phyloP scores from a whole-genome alignment of 2,888 invertebrate species.

The Monopis laevigella region DNA sequence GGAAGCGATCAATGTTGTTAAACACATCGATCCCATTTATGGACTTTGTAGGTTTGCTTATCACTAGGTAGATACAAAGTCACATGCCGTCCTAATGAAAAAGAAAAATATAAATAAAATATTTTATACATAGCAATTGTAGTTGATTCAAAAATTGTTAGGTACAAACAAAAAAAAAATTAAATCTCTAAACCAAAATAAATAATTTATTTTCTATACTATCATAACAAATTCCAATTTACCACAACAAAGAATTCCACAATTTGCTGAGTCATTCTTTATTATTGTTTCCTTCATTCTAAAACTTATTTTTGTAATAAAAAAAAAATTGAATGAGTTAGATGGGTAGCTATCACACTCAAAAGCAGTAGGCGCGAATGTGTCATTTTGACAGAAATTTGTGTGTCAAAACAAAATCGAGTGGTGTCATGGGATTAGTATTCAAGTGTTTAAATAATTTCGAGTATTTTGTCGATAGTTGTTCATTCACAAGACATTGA shows the following conservation, averaged over 20 bases:
- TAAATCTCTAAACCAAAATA: too few relatives aligned
- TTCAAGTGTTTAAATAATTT: conserved; percentile 7
- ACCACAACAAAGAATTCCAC: not conserved
- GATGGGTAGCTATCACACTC: conserved; percentile 27
- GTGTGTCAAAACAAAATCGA: conserved; percentile 64
- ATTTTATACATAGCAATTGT: too few relatives aligned
- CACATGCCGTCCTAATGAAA: too few relatives aligned
- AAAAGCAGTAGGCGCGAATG: conserved; percentile 21
- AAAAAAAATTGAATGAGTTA: conserved; percentile 37
- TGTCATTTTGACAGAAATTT: conserved; percentile 29
- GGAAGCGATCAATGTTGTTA: too few relatives aligned
- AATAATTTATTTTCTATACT: too few relatives aligned
- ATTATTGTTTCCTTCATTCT: conserved; percentile 41
- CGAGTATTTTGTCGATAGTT: conserved; percentile 5
- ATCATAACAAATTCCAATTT: conserved; percentile 4
- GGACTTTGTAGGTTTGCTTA: too few relatives aligned
- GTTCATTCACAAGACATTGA: conserved; percentile 7
- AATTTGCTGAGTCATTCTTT: conserved; percentile 34
- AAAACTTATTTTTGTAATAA: conserved; percentile 20
- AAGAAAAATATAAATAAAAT: too few relatives aligned
- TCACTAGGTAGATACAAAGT: too few relatives aligned
- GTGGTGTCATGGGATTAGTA: conserved; percentile 49
- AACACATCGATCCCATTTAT: too few relatives aligned
- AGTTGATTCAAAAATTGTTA: too few relatives aligned
- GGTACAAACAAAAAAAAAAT: too few relatives aligned